Conservation (phyloP, 2,113 vertebrate species). For the Laticauda colubrina region DNA sequence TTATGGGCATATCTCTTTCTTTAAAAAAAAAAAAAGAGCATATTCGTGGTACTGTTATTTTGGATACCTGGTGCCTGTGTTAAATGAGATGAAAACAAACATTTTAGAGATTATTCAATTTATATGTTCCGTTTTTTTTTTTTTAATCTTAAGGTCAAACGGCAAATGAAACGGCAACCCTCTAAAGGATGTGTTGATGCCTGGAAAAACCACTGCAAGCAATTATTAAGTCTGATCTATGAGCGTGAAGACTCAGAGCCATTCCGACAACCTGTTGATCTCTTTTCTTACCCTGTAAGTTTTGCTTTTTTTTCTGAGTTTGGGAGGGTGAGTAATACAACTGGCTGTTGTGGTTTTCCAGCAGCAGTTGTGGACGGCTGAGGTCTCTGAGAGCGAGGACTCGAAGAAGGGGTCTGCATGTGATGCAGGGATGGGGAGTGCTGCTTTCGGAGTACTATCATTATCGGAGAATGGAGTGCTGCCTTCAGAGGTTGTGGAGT, state of each 20-base stretch:
- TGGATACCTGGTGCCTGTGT: background rate
- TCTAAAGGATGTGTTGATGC: slow-evolving; percentile 71
- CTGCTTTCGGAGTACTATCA: too few relatives aligned
- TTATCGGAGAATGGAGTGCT: too few relatives aligned
- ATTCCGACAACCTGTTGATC: slow-evolving; percentile 88
- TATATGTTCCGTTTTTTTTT: slow-evolving; percentile 11
- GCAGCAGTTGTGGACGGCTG: too few relatives aligned
- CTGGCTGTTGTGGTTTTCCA: too few relatives aligned
- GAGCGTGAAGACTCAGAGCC: slow-evolving; percentile 87
- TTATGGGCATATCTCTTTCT: background rate
- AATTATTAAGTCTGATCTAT: slow-evolving; percentile 85
- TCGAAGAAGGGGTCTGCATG: too few relatives aligned
- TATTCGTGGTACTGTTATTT: background rate
- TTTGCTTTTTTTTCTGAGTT: background rate
- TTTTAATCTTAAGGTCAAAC: slow-evolving; percentile 62
- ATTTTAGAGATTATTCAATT: background rate
- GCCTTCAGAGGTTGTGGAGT: too few relatives aligned
- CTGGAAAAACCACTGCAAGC: slow-evolving; percentile 85
- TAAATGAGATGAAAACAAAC: background rate
- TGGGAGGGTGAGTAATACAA: background rate
- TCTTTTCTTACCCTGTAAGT: slow-evolving; percentile 85
- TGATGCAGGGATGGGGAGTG: too few relatives aligned
- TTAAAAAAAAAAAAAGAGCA: background rate
- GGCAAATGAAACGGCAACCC: slow-evolving; percentile 67
- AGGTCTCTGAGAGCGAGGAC: too few relatives aligned